phyloP scores from a whole-genome alignment of 1,140 invertebrate species.

The Nixonia krombeini region DNA sequence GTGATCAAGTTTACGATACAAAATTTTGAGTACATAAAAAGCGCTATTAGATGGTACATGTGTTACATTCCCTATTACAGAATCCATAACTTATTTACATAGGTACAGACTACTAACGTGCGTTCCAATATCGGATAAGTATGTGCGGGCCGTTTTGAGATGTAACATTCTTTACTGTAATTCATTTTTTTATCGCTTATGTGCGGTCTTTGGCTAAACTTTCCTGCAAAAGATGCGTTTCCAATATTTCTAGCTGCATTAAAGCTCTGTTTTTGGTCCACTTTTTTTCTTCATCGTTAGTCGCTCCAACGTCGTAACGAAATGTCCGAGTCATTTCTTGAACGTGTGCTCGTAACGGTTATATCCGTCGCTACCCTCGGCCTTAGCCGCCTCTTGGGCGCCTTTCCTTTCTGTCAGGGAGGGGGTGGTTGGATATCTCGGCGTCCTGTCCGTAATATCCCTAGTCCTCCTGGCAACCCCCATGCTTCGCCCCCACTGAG shows the following conservation, averaged over 20 bases:
- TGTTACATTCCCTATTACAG: no score
- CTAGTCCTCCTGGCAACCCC: constrained; percentile 50
- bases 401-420: constrained; percentile 49
- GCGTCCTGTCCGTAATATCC: constrained; percentile 62
- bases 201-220: constrained; percentile 3
- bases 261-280: constrained; percentile 32
- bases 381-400: constrained; percentile 51
- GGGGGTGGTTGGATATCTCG: constrained; percentile 61
- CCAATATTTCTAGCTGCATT: constrained; percentile 43
- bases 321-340: constrained; percentile 50
- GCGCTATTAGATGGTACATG: no score
- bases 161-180: neutral
- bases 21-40: no score
- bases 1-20: no score
- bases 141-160: no score
- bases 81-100: no score
- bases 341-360: constrained; percentile 59
- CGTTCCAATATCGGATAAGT: no score
- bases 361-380: constrained; percentile 60
- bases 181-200: neutral
- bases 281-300: constrained; percentile 41
- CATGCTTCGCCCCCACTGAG: constrained; percentile 52
- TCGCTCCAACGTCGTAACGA: constrained; percentile 14
- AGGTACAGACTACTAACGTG: no score
- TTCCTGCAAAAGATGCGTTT: constrained; percentile 42